Percentiles rank a stretch among this genome's conserved stretches.
These are phyloP conservation scores for Argopecten irradians DNA, from an alignment of 1,140 invertebrate species.

Conservation along the genomic window DNA sequence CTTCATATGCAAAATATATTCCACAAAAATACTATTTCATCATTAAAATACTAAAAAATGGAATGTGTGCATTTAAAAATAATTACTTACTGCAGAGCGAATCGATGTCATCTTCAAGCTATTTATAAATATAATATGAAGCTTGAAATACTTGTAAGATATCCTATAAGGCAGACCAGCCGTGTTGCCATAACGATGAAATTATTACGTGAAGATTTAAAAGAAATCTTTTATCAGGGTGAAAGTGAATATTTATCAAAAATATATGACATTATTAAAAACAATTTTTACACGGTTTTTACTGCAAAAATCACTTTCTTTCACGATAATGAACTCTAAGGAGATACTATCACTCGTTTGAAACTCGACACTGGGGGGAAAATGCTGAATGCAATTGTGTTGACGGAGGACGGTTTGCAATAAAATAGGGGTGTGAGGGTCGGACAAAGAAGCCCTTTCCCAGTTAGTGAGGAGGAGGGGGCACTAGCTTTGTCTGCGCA, in stretches of 20 bases:
- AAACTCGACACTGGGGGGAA: neutral
- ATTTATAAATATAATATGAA: neutral
- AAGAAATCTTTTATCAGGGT: constrained; percentile 16
- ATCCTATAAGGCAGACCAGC: neutral
- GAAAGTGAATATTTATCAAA: constrained; percentile 13
- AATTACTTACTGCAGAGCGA: neutral
- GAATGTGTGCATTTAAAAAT: too few relatives aligned
- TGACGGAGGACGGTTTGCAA: constrained; percentile 7
- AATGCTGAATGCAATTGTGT: constrained; percentile 4
- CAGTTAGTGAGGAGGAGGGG: constrained; percentile 3
- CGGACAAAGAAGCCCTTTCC: neutral
- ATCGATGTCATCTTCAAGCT: neutral
- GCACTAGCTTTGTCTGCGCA: neutral
- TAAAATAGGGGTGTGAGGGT: constrained; percentile 9
- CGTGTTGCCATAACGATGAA: neutral
- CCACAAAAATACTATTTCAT: too few relatives aligned
- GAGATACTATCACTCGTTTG: constrained; percentile 9
- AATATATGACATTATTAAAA: constrained; percentile 24
- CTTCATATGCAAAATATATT: too few relatives aligned
- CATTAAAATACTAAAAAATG: too few relatives aligned
- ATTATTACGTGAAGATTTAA: constrained; percentile 11
- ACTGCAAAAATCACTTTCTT: constrained; percentile 18
- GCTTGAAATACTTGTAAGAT: neutral
- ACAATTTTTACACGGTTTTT: constrained; percentile 21
- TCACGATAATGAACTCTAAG: neutral